Percentiles rank a stretch among this genome's conserved stretches.
Conservation (phyloP, 2,113 vertebrate species). For the Picathartes gymnocephalus region DNA sequence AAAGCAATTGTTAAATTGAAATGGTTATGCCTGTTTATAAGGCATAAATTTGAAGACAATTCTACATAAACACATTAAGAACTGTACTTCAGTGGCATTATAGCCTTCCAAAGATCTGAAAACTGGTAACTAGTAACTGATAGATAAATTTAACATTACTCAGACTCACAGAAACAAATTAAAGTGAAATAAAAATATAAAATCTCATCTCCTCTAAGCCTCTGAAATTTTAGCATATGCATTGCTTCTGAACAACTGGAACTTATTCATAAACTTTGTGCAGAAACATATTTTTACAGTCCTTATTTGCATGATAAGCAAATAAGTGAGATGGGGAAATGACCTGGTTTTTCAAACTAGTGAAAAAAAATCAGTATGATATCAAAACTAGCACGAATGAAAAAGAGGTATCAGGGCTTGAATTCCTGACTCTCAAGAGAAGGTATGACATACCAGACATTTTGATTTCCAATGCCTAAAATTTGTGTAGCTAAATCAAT, state of each 20-base stretch:
- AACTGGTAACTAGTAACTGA: background rate
- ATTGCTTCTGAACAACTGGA: background rate
- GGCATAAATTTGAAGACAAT: slow-evolving; percentile 34
- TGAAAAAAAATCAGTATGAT: background rate
- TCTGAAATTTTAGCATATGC: background rate
- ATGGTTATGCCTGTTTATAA: slow-evolving; percentile 32
- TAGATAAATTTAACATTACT: background rate
- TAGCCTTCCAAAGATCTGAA: background rate
- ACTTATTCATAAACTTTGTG: background rate
- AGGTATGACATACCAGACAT: background rate
- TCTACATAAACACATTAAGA: slow-evolving; percentile 29
- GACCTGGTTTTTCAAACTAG: background rate
- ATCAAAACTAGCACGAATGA: background rate
- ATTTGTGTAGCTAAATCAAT: background rate
- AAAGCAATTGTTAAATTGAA: slow-evolving; percentile 58
- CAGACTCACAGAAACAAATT: background rate
- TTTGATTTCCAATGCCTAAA: background rate
- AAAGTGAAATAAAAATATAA: background rate
- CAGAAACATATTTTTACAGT: background rate
- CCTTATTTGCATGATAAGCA: background rate
- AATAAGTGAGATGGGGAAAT: background rate
- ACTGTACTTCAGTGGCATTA: background rate
- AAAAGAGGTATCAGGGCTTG: background rate
- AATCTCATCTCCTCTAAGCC: background rate
- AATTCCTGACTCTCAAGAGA: background rate